Conservation (phyloP, 2,888 invertebrate genomes). For the Pseudoips prasinana region DNA sequence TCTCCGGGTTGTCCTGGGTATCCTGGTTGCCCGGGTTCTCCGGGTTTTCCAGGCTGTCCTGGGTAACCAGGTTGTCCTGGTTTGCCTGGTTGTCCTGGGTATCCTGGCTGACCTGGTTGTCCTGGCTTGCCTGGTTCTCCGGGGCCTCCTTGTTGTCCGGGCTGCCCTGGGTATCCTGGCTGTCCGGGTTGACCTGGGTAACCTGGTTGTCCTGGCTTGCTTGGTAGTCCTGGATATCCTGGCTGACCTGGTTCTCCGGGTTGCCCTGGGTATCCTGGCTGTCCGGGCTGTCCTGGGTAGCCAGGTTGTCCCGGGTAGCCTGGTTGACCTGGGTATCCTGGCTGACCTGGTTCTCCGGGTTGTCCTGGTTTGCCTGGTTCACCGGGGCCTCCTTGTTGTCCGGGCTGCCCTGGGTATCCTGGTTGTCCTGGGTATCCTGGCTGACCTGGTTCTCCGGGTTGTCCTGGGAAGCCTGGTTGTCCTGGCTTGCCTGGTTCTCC, state of each 20-base stretch:
- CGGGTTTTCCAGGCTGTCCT: slow-evolving; percentile 4
- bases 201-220: slow-evolving; percentile 4
- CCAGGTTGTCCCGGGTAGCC: slow-evolving; percentile 3
- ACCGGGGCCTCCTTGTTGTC: slow-evolving; percentile 1
- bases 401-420: background rate
- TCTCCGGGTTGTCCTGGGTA: no score
- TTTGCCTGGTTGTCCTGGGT: slow-evolving; percentile 2
- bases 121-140: slow-evolving; percentile 5
- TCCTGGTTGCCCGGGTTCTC: slow-evolving; percentile 8
- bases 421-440: background rate
- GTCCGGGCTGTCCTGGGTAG: slow-evolving; percentile 1
- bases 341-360: slow-evolving; percentile 1
- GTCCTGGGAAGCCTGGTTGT: background rate
- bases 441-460: slow-evolving; percentile 1
- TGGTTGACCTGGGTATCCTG: slow-evolving; percentile 3
- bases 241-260: slow-evolving; percentile 8
- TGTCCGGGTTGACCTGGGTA: slow-evolving; percentile 4
- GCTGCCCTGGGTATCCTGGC: slow-evolving; percentile 2
- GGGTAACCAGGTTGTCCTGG: slow-evolving; percentile 6
- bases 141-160: slow-evolving; percentile 7
- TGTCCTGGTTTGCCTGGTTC: slow-evolving; percentile 4
- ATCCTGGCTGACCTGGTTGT: slow-evolving; percentile 2
- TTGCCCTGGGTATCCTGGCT: slow-evolving; percentile 2
- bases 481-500: slow-evolving; percentile 2
- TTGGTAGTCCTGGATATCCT: slow-evolving; percentile 2